Base-by-base conservation (phyloP, 2,113 vertebrate species). In the Paedocypris sp. region DNA sequence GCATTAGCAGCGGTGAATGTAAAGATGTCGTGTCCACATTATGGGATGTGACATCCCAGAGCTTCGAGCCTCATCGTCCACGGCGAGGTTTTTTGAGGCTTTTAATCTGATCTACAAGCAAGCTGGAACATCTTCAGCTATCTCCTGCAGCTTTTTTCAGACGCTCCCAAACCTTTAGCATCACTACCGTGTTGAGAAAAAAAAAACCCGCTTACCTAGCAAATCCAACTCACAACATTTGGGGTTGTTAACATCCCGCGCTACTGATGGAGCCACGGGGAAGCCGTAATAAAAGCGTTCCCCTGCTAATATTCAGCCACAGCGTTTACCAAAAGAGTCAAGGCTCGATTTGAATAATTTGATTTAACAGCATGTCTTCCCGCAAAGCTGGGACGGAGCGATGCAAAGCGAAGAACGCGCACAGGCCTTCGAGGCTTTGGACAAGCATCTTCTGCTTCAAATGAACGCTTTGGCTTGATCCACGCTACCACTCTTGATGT, bases 41-140 rank as follows among this genome's bases (percentile, higher is more conserved):
- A 41, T 54, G 23, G 6, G 23, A 28, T 41, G 51, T 46, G 61
- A 25, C 51, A 54, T 54, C 51, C 29, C 29, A 56, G 26, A 62
- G 50, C 25, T 47, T 42, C 29, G 29, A 19, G 31, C 43, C 46
- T 49, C 35, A 49, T 61, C 48, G 31, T 12, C 25, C 53, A 64
- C n/a, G n/a, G n/a, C n/a, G n/a, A n/a, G n/a, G n/a, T n/a, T n/a
- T n/a, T 36, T 41, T 54, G 50, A 35, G 48, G 38, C 13, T 52
- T 29, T 62, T 19, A 43, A 52, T 32, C 35, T 31, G 23, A 56
- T n/a, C n/a, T n/a, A n/a, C n/a, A n/a, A n/a, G n/a, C n/a, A n/a
- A n/a, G n/a, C n/a, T n/a, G n/a, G n/a, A n/a, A n/a, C n/a, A n/a
- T n/a, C n/a, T n/a, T n/a, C n/a, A n/a, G n/a, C n/a, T n/a, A n/a